phyloP scores from a whole-genome alignment of 2,113 vertebrate species.

The Limanda limanda region DNA sequence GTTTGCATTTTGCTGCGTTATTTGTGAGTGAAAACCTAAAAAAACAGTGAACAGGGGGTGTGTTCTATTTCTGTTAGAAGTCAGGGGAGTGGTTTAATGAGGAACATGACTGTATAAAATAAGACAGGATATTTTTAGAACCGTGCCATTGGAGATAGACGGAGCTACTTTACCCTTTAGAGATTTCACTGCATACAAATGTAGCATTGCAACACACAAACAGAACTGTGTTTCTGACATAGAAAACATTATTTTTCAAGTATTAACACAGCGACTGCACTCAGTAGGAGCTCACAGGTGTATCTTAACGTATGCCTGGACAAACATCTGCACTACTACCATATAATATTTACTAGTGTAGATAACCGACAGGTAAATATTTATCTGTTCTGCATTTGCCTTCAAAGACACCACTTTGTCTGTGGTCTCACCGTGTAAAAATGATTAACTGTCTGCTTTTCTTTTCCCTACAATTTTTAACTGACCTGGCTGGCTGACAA shows the following conservation, averaged over 20 bases:
- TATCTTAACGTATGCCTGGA: not conserved
- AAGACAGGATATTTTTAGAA: not conserved
- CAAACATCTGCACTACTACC: not conserved
- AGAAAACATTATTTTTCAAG: not conserved
- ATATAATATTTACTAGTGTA: too few species aligned
- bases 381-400: too few species aligned
- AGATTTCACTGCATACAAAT: not conserved
- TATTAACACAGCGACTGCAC: not conserved
- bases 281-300: not conserved
- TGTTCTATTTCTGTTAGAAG: conserved; percentile 22
- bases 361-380: too few species aligned
- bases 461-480: too few species aligned
- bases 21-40: conserved; percentile 34
- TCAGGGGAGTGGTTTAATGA: conserved; percentile 25
- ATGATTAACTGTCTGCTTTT: too few species aligned
- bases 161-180: not conserved
- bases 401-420: too few species aligned
- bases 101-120: conserved; percentile 8
- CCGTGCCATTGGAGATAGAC: not conserved
- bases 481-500: too few species aligned
- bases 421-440: too few species aligned
- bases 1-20: conserved; percentile 2
- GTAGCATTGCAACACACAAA: not conserved
- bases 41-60: not conserved
- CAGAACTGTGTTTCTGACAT: not conserved